Evolutionary conservation across 1,140 invertebrate species (phyloP).

Genomic region (Gryllus bimaculatus): DNA sequence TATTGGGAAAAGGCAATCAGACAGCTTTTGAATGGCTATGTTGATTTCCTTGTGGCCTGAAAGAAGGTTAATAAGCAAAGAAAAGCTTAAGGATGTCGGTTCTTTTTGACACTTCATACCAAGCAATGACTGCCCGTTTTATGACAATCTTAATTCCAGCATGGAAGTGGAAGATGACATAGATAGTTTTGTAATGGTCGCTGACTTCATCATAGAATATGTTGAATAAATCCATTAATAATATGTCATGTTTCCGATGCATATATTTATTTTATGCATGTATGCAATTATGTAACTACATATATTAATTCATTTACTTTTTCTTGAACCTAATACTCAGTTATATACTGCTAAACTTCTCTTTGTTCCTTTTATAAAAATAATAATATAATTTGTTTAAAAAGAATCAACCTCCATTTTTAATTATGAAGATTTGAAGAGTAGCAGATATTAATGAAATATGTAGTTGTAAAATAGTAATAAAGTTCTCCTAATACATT

Average conservation of each 20-base stretch:
- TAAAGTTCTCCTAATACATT: conserved; percentile 7
- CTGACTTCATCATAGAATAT: neutral
- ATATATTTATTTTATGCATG: no score
- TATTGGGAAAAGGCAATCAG: neutral
- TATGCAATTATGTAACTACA: neutral
- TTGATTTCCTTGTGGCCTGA: neutral
- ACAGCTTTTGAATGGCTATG: neutral
- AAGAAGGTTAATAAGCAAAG: neutral
- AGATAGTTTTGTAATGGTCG: neutral
- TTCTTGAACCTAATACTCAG: neutral
- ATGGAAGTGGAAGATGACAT: neutral
- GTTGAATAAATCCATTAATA: neutral
- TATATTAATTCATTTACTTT: neutral
- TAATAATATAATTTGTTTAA: neutral
- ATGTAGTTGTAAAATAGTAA: neutral
- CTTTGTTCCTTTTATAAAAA: conserved; percentile 6
- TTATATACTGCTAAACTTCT: neutral
- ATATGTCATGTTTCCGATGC: neutral
- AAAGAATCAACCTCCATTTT: neutral
- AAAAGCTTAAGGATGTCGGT: neutral
- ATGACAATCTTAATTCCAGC: neutral
- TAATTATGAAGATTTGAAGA: neutral
- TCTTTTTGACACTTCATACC: neutral
- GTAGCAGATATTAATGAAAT: neutral
- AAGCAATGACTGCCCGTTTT: neutral